Conservation (phyloP, 2,888 invertebrate genomes). For the Philaethria dido region DNA sequence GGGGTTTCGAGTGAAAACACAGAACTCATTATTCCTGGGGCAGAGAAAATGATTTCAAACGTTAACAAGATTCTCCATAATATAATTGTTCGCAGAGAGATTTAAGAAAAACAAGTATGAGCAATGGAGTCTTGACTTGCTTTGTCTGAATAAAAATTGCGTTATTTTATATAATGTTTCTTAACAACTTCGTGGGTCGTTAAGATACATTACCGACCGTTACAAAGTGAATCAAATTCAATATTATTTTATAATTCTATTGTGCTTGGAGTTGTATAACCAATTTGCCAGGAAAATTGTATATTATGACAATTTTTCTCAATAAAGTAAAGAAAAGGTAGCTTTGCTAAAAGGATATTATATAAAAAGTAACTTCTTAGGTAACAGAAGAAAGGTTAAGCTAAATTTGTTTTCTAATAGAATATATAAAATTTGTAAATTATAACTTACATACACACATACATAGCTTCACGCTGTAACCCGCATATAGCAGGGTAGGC, state of each 20-base stretch:
- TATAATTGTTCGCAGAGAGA: conserved; percentile 79
- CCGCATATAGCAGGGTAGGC: too few species aligned
- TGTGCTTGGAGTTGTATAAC: conserved; percentile 44
- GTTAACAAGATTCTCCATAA: conserved; percentile 82
- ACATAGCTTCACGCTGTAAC: too few species aligned
- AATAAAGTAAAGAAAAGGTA: conserved; percentile 4
- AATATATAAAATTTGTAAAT: not conserved
- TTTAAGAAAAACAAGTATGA: conserved; percentile 80
- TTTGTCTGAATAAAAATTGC: conserved; percentile 55
- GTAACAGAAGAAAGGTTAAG: not conserved
- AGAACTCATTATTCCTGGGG: conserved; percentile 80
- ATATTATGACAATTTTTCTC: not conserved
- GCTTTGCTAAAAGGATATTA: not conserved
- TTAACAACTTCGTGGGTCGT: conserved; percentile 31
- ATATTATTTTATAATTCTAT: conserved; percentile 59
- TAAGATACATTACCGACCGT: conserved; percentile 43
- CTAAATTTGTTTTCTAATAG: not conserved
- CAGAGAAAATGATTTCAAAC: conserved; percentile 81
- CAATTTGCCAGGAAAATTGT: conserved; percentile 44
- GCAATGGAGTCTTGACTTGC: conserved; percentile 50
- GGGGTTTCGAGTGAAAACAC: conserved; percentile 82
- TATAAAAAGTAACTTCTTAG: not conserved
- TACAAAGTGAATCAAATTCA: conserved; percentile 48
- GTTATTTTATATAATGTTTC: conserved; percentile 54
- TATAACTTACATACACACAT: too few species aligned